These are phyloP conservation scores for Megaptera novaeangliae DNA, from an alignment of 2,113 vertebrate species.

Conservation along the genomic window DNA sequence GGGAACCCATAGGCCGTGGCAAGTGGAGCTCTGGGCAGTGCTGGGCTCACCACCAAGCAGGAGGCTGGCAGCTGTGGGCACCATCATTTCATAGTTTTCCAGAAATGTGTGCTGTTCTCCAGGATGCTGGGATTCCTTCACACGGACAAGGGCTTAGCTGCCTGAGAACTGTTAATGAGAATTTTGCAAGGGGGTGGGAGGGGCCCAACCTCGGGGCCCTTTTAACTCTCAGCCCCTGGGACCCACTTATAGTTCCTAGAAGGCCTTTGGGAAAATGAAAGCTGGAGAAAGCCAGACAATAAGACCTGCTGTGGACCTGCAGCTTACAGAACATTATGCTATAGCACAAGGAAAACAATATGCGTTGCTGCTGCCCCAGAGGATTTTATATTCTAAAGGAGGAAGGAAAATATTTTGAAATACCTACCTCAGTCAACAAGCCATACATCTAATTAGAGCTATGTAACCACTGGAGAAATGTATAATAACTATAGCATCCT, in stretches of 20 bases:
- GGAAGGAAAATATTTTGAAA: conserved; percentile 25
- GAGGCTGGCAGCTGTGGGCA: background rate
- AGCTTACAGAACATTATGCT: background rate
- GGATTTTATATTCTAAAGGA: background rate
- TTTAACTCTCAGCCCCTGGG: background rate
- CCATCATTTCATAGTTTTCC: background rate
- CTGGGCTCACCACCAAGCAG: background rate
- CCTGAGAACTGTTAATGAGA: background rate
- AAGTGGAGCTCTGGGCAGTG: background rate
- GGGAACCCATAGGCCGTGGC: background rate
- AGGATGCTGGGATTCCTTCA: background rate
- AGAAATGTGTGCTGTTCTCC: background rate
- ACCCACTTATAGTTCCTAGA: background rate
- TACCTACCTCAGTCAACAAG: background rate
- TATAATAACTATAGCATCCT: background rate
- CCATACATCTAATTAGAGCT: background rate
- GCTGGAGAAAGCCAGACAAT: background rate
- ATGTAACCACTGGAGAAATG: background rate
- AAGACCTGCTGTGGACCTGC: background rate
- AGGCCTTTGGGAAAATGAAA: background rate
- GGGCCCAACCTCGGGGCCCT: background rate
- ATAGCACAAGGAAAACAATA: background rate
- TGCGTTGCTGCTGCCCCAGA: background rate
- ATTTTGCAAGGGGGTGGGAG: background rate
- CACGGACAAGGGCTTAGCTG: background rate